Conservation (phyloP, 2,888 invertebrate species). For the Theristus sp. region DNA sequence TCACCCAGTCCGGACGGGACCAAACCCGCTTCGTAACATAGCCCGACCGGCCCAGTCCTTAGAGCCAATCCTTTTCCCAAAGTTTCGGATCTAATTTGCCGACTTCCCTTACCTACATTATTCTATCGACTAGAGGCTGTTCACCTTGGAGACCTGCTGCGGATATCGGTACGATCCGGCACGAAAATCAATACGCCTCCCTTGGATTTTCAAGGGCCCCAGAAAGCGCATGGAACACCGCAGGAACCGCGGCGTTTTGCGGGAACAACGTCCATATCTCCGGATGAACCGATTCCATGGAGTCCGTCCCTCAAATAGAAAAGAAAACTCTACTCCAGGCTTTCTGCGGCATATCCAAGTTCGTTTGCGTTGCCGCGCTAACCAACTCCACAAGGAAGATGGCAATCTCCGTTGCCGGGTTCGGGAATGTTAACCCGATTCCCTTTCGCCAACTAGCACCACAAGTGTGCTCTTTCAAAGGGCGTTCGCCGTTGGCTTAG, state of each 20-base stretch:
- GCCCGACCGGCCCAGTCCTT: neutral
- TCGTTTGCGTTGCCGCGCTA: neutral
- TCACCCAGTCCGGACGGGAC: constrained; percentile 15
- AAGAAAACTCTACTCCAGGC: neutral
- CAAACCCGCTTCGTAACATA: neutral
- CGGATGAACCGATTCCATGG: neutral
- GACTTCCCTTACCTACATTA: neutral
- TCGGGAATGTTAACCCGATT: neutral
- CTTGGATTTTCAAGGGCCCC: constrained; percentile 34
- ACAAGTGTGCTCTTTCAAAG: constrained; percentile 12
- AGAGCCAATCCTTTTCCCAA: neutral
- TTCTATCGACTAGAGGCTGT: neutral
- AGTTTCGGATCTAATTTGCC: neutral
- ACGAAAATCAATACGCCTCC: constrained; percentile 25
- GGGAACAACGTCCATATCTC: neutral
- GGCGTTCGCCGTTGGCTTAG: constrained; percentile 29
- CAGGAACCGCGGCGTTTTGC: neutral
- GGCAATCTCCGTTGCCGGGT: neutral
- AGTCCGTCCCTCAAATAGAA: neutral
- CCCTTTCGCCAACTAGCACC: neutral
- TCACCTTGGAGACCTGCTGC: neutral
- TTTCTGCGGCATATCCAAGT: neutral
- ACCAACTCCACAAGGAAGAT: neutral
- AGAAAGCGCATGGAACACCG: constrained; percentile 16
- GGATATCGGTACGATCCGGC: neutral